Evolutionary conservation across 2,888 invertebrate genomes (phyloP), one percentile per base, ranked within the genome.

Genomic region (Catotricha subobsoleta): DNA sequence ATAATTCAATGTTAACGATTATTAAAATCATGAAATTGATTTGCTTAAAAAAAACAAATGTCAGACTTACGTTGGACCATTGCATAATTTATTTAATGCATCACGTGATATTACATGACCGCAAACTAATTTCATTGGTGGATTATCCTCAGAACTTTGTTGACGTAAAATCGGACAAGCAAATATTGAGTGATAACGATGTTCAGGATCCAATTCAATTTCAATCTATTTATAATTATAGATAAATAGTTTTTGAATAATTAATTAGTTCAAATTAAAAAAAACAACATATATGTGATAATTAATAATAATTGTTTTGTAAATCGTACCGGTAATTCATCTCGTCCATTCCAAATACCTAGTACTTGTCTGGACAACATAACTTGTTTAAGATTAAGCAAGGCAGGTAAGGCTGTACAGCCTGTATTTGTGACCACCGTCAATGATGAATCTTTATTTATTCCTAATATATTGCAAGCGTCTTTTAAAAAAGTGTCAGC

Each of bases 91-190:
- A 63, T 83, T 84, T 48, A 98, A 72, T 34, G 98, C 98, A 67
- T 99, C 98, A 49, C 84, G 72, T 3, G 94, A 94, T 54, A 98
- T 97, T 45, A 97, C 95, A 67, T 98, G 98, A 3, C 98, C 98
- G 64, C 98, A 98, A 3, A 87, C 76, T 46, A 98, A 71, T 48
- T 91, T 73, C 82, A 98, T 94, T 13, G 98, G 97, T 43, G 98
- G 98, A 71, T 98, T 98, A 50, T 74, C 74, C 50, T 92, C 91
- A 1, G 90, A 86, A 34, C 90, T 88, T 61, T 97, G 97, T 58
- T 95, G 95, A 42, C 95, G 75, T 45, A 98, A 70, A 54, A 98
- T 98, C 8, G 98, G 98, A 61, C 98, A 99, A 18, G 97, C 94
- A 67, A 98, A 98, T 56, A 95, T 86, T 6, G 95, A 97, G 67